Evolutionary conservation across 2,888 invertebrate genomes (phyloP), one percentile per base, ranked within the genome.

Genomic region (Parnassius glacialis): DNA sequence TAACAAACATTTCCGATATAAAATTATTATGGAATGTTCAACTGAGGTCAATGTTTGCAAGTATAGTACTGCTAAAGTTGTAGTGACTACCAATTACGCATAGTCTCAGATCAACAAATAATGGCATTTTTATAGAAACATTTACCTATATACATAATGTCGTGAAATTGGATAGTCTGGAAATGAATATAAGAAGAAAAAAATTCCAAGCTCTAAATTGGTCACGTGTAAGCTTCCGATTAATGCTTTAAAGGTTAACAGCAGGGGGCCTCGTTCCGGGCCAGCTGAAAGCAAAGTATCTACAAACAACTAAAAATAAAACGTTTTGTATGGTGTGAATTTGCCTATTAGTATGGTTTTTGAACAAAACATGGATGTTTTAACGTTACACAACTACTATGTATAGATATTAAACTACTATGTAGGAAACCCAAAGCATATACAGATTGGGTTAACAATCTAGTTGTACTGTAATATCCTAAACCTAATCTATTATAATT

Each of bases 201-300:
- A 83, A 87, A 84, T 76, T 85, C 80, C 79, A 86, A 87, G 88
- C 85, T 85, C 86, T 88, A 89, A 83, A 70, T 83, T 86, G 90
- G 90, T 90, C 90, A 90, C 90, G 90, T 71, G 75, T 83, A 88
- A 90, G 90, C 90, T 80, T 81, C 82, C 82, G 77, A 85, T 86
- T 81, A 83, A 84, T 85, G 80, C 79, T 81, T 79, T 80, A 85
- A 87, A 84, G 75, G 79, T 80, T 79, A 81, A 76, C 84, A 83
- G 78, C 75, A 66, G 67, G 67, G 69, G 74, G 73, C 68, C 75
- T 61, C 58, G 68, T 64, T 73, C 69, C 69, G 74, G 48, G 70
- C 73, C 75, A 69, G 75, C 79, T 76, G 80, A 76, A 82, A 83
- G 83, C 84, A 68, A 75, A 75, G 62, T 74, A 75, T 78, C 78